Percentiles rank a stretch among this genome's conserved stretches.
Conservation (phyloP, 35 echinoderm and acorn worm species). For the Apostichopus parvimensis region DNA sequence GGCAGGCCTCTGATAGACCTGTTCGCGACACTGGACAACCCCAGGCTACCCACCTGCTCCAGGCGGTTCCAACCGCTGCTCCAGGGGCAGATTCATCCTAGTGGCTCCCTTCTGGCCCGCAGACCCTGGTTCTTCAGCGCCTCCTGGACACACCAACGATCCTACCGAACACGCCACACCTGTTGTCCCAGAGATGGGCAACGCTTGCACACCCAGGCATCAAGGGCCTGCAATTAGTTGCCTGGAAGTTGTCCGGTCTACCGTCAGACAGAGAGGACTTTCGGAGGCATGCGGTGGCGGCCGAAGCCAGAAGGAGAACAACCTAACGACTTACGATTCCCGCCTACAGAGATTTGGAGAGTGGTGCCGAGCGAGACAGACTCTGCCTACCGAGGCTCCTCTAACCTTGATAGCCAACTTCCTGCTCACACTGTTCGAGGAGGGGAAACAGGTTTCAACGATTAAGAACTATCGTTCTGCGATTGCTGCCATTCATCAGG, state of each 20-base stretch:
- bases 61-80: neutral
- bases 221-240: neutral
- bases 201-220: neutral
- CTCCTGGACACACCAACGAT: neutral
- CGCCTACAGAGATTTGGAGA: too few relatives aligned
- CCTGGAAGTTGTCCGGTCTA: neutral
- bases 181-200: neutral
- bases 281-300: too few relatives aligned
- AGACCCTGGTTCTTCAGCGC: neutral
- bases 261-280: too few relatives aligned
- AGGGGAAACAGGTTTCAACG: too few relatives aligned
- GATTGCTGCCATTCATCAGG: too few relatives aligned
- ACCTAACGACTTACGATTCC: too few relatives aligned
- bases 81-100: neutral
- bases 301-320: too few relatives aligned
- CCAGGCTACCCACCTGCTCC: neutral
- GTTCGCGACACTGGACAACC: neutral
- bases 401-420: too few relatives aligned
- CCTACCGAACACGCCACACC: neutral
- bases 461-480: too few relatives aligned
- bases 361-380: too few relatives aligned
- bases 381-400: too few relatives aligned
- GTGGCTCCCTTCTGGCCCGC: neutral
- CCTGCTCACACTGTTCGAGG: too few relatives aligned
- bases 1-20: neutral